A percentile compares a stretch with the other conserved stretches of the same genome.
These are phyloP conservation scores for Agelas oroides DNA, from an alignment of 37 sponge, comb jelly and placozoan genomes.

Conservation along the genomic window DNA sequence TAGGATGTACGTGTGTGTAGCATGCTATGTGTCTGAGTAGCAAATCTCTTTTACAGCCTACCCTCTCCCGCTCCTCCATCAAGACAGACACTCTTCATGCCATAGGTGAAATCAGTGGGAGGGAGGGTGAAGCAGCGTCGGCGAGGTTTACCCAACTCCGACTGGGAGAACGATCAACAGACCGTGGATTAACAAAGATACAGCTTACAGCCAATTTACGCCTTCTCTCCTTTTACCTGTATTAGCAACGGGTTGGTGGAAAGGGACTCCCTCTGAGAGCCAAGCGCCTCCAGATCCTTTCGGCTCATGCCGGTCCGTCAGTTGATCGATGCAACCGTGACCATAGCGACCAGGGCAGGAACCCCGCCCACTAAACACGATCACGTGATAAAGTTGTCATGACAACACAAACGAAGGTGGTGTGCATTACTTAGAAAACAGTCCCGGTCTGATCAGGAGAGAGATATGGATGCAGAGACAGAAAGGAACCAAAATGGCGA, in stretches of 20 bases:
- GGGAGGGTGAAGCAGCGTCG: slow-evolving; percentile 81
- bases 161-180: slow-evolving; percentile 12
- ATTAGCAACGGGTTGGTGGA: slow-evolving; percentile 71
- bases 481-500: too few relatives aligned
- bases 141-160: slow-evolving; percentile 66
- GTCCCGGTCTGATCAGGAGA: too few relatives aligned
- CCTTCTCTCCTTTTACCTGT: slow-evolving; percentile 4
- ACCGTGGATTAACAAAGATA: too few relatives aligned
- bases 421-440: too few relatives aligned
- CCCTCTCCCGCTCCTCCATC: slow-evolving; percentile 85
- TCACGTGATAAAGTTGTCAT: too few relatives aligned
- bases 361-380: too few relatives aligned
- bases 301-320: slow-evolving; percentile 58
- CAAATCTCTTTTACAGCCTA: not conserved
- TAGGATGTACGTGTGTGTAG: not conserved
- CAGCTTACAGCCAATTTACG: not conserved
- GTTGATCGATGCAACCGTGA: too few relatives aligned
- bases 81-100: slow-evolving; percentile 52
- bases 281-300: slow-evolving; percentile 55
- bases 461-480: too few relatives aligned
- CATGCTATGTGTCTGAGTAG: not conserved
- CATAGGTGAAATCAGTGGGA: slow-evolving; percentile 79
- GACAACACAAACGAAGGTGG: too few relatives aligned
- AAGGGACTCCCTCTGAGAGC: slow-evolving; percentile 66
- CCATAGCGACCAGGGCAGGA: too few relatives aligned